Conservation (phyloP, 2,888 invertebrate genomes). For the Esperia sulphurella region DNA sequence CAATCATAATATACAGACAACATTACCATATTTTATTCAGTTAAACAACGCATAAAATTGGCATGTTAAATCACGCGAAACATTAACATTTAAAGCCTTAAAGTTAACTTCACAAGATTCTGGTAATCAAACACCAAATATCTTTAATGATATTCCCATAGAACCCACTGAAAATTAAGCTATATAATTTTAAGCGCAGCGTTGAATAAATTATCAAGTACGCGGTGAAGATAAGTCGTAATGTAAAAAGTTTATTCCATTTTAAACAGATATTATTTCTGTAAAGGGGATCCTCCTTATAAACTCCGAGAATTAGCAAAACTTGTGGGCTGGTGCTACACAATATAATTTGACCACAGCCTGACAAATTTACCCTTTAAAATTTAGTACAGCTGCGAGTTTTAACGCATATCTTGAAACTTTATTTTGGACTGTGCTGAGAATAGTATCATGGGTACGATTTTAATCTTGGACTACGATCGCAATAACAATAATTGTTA, state of each 20-base stretch:
- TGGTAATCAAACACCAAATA: conserved; percentile 1
- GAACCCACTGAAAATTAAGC: conserved; percentile 9
- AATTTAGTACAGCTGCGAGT: background rate
- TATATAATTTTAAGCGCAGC: conserved; percentile 23
- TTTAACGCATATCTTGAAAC: background rate
- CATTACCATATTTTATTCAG: background rate
- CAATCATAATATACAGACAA: background rate
- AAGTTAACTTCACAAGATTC: conserved; percentile 3
- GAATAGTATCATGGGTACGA: conserved; percentile 13
- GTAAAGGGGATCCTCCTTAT: conserved; percentile 28
- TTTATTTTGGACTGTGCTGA: conserved; percentile 7
- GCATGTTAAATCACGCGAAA: background rate
- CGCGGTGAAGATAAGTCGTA: conserved; percentile 30
- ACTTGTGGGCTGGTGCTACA: conserved; percentile 21
- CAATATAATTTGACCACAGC: conserved; percentile 6
- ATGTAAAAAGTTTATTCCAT: conserved; percentile 40
- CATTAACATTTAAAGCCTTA: background rate
- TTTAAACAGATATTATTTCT: conserved; percentile 33
- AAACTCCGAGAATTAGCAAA: conserved; percentile 32
- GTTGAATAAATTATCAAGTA: conserved; percentile 41
- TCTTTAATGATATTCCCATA: conserved; percentile 14
- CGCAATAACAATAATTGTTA: conserved; percentile 30
- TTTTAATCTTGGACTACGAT: conserved; percentile 30
- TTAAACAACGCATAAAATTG: background rate
- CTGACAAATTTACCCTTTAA: background rate